A percentile compares a stretch with the other conserved stretches of the same genome.
Evolutionary conservation across 2,797 vertebrate species (phyloP).

Genomic region (Notolepis coatsorum): DNA sequence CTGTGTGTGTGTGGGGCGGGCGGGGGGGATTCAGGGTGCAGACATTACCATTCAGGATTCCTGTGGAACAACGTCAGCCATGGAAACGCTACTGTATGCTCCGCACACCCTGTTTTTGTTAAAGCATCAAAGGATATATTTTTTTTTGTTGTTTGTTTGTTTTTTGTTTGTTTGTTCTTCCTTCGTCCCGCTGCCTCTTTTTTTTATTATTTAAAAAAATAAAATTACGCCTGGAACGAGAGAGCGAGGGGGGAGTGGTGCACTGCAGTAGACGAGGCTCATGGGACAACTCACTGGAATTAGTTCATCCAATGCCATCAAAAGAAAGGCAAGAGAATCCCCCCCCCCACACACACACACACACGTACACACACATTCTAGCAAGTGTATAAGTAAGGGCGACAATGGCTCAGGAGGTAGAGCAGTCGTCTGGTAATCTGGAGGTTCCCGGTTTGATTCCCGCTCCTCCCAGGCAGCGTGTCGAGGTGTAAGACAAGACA

Average conservation of each 20-base stretch:
- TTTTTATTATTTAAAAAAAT: constrained; percentile 85
- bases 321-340: constrained; percentile 14
- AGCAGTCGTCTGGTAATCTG: too few relatives aligned
- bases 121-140: constrained; percentile 91
- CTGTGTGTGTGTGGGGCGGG: neutral
- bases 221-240: too few relatives aligned
- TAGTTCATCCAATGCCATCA: constrained; percentile 55
- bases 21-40: constrained; percentile 43
- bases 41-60: constrained; percentile 60
- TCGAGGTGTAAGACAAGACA: too few relatives aligned
- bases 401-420: constrained; percentile 15
- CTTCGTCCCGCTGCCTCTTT: constrained; percentile 87
- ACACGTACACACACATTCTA: too few relatives aligned
- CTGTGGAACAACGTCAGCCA: constrained; percentile 54
- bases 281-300: constrained; percentile 51
- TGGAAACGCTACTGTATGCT: constrained; percentile 57
- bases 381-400: constrained; percentile 18
- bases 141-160: constrained; percentile 89
- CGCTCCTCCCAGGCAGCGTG: too few relatives aligned
- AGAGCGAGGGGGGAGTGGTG: constrained; percentile 39
- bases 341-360: constrained; percentile 1
- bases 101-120: constrained; percentile 65
- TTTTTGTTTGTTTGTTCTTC: constrained; percentile 89
- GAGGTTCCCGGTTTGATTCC: too few relatives aligned
- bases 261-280: constrained; percentile 55